These are phyloP conservation scores for Callospermophilus lateralis DNA, from an alignment of 2,113 vertebrate genomes.

Conservation along the genomic window DNA sequence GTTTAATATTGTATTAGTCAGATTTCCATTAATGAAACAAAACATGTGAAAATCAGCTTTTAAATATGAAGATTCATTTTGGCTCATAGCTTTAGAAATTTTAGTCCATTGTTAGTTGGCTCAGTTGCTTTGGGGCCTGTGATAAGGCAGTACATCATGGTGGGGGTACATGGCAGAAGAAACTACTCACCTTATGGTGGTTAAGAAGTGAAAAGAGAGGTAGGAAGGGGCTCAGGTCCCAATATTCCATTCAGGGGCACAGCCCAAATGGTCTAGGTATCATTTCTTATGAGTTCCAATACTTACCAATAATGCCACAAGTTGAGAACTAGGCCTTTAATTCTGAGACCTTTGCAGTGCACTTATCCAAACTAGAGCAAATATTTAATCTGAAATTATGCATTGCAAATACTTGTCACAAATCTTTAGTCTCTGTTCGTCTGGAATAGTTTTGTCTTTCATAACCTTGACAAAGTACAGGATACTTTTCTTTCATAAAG, in stretches of 20 bases:
- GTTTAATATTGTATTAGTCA: background rate
- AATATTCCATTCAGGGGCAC: background rate
- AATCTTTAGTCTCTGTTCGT: background rate
- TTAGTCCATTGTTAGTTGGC: background rate
- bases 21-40: background rate
- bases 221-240: background rate
- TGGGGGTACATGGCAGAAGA: background rate
- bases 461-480: background rate
- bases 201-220: background rate
- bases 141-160: background rate
- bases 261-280: background rate
- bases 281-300: background rate
- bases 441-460: background rate
- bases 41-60: background rate
- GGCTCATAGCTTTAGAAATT: background rate
- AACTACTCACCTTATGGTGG: background rate
- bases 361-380: background rate
- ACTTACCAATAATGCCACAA: too few relatives aligned
- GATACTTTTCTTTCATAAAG: background rate
- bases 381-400: background rate
- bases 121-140: background rate
- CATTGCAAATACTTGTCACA: background rate
- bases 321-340: background rate
- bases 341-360: too few relatives aligned
- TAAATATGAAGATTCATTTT: background rate